These are phyloP conservation scores for Rhinoraja longicauda DNA, from an alignment of 2,797 vertebrate genomes.

Conservation along the genomic window DNA sequence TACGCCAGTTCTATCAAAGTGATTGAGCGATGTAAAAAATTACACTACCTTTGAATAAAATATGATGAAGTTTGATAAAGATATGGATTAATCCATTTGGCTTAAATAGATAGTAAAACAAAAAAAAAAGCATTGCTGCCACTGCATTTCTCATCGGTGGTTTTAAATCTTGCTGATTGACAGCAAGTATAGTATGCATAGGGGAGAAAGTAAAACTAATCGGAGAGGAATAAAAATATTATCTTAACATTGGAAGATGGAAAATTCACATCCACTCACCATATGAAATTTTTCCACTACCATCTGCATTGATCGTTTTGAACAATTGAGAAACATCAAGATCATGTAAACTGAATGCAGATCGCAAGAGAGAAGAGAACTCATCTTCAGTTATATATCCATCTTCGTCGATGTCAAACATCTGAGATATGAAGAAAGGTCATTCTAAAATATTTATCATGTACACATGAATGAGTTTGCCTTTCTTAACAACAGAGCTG, in stretches of 20 bases:
- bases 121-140: background rate
- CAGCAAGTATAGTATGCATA: background rate
- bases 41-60: background rate
- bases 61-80: background rate
- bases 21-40: background rate
- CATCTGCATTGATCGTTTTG: conserved; percentile 77
- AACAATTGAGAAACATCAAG: conserved; percentile 81
- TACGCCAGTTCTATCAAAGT: background rate
- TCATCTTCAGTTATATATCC: conserved; percentile 76
- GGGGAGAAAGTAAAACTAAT: too few species aligned
- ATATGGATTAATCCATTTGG: background rate
- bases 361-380: conserved; percentile 76
- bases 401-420: conserved; percentile 86
- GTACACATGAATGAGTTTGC: background rate
- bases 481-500: background rate
- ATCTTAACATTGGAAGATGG: background rate
- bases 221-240: background rate
- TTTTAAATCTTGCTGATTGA: background rate
- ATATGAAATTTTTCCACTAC: conserved; percentile 74
- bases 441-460: background rate
- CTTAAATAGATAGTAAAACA: background rate
- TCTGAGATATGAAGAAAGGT: conserved; percentile 52
- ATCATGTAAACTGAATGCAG: conserved; percentile 76
- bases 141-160: background rate
- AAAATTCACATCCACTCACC: conserved; percentile 59